Evolutionary conservation across 2,888 invertebrate genomes (phyloP).

Genomic region (Aporophyla nigra): DNA sequence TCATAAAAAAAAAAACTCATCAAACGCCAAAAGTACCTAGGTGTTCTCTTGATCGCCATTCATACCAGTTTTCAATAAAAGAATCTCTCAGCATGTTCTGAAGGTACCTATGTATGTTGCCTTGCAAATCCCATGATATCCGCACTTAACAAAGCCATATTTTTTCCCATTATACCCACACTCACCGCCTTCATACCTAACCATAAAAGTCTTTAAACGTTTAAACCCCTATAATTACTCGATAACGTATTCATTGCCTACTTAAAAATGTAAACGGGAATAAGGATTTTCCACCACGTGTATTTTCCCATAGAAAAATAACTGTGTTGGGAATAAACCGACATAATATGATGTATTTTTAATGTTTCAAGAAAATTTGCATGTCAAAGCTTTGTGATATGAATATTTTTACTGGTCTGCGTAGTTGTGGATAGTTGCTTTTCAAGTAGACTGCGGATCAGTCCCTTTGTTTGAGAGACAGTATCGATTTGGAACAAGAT

Average conservation of each 20-base stretch:
- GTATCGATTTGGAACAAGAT: background rate
- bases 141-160: conserved; percentile 20
- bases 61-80: background rate
- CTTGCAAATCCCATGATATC: background rate
- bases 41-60: background rate
- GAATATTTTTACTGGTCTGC: conserved; percentile 61
- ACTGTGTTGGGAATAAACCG: conserved; percentile 51
- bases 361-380: conserved; percentile 67
- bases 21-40: background rate
- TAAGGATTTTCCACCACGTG: conserved; percentile 65
- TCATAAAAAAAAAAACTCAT: background rate
- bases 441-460: conserved; percentile 41
- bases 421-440: conserved; percentile 43
- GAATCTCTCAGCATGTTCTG: background rate
- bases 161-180: background rate
- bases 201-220: conserved; percentile 43
- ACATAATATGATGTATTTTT: conserved; percentile 65
- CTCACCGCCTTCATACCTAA: conserved; percentile 2
- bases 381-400: conserved; percentile 66
- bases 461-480: conserved; percentile 19
- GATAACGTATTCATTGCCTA: conserved; percentile 64
- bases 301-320: conserved; percentile 66
- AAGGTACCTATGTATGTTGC: background rate
- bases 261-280: conserved; percentile 60
- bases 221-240: conserved; percentile 60